Evolutionary conservation across 53 echinoderm and acorn worm species (phyloP).

Genomic region (Paracentrotus lividus): DNA sequence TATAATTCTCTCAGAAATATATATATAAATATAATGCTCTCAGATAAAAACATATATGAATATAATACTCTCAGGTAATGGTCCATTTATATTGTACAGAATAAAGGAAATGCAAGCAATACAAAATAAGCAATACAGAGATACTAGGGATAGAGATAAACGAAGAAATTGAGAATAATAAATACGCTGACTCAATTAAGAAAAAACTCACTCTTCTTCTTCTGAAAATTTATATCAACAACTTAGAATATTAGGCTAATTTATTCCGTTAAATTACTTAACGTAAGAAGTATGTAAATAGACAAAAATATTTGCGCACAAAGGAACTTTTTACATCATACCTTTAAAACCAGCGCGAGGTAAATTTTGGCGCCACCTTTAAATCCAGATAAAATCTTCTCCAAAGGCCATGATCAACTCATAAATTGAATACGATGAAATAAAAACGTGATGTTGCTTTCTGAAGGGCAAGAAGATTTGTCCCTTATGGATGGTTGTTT

Average conservation of each 20-base stretch:
- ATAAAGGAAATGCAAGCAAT: too few relatives aligned
- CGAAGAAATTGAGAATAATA: too few relatives aligned
- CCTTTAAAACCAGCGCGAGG: neutral
- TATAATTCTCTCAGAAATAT: neutral
- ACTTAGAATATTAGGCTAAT: neutral
- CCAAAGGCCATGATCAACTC: conserved; percentile 31
- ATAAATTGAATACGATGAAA: neutral
- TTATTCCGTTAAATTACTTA: neutral
- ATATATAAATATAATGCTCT: too few relatives aligned
- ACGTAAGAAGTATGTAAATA: too few relatives aligned
- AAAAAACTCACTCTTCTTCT: too few relatives aligned
- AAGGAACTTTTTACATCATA: neutral
- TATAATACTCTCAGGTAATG: too few relatives aligned
- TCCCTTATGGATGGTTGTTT: neutral
- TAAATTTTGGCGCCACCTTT: neutral
- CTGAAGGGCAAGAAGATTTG: neutral
- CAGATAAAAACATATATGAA: too few relatives aligned
- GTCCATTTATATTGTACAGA: too few relatives aligned
- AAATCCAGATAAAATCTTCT: conserved; percentile 14
- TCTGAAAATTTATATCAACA: neutral
- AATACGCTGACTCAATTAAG: too few relatives aligned
- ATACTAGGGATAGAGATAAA: too few relatives aligned
- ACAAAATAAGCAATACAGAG: too few relatives aligned
- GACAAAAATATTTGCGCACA: neutral
- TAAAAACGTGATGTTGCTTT: neutral